Base-by-base conservation (phyloP, 1,140 invertebrate species). In the Nylanderia fulva region DNA sequence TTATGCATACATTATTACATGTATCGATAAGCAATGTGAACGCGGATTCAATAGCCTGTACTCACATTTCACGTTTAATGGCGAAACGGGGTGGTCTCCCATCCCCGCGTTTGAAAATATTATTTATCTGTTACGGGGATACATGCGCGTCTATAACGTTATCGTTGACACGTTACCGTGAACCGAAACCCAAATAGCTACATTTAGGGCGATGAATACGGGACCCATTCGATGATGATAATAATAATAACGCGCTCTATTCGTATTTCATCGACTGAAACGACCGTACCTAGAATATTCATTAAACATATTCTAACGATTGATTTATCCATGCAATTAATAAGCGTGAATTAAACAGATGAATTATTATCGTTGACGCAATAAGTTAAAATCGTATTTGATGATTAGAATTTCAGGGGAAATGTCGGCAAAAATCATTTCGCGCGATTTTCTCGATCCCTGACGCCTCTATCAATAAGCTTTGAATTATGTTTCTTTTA, bases 21-120 rank as follows among this genome's bases (percentile, higher is more conserved):
- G 66, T 82, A 82, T 72, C 66, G 77, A 39, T 69, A 72, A 72
- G 77, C 52, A 45, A 82, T 45, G 66, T 33, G 77, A 80, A 48
- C 77, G 39, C 13, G 77, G 36, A 58, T 72, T 82, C 54, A 56
- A 82, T 45, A 48, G 58, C 36, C 66, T 60, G 52, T 72, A 82
- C 77, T 82, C 77, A 72, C 77, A 82, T 82, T 82, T 82, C 77
- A 82, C 39, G 36, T 36, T 71, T 33, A 56, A 58, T 72, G 27
- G 21, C 9, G n/a, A 36, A 8, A 52, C 45, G 68, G 0, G n/a
- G n/a, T n/a, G n/a, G 15, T 4, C 3, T 11, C 7, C 39, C 39
- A 18, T 58, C 24, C 24, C 66, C 29, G 7, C n/a, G 27, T 72
- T 11, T 18, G 45, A 52, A 82, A 82, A 82, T 82, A 71, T 82